These are phyloP conservation scores for Toxotes chatareus DNA, from an alignment of 2,113 vertebrate genomes.

Conservation along the genomic window DNA sequence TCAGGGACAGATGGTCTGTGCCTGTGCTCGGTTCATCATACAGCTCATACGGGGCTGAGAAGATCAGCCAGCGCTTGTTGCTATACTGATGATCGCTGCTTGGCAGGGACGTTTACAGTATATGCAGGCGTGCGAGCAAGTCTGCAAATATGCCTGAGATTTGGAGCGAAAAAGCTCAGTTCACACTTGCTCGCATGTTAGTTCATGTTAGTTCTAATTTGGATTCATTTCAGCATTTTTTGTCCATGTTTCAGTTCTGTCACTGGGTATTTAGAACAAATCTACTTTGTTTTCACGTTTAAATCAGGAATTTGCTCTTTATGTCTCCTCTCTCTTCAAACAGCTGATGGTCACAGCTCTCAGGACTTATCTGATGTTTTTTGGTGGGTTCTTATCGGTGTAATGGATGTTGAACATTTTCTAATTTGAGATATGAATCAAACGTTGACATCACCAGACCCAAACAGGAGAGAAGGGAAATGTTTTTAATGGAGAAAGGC, in stretches of 20 bases:
- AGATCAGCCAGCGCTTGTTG: slow-evolving; percentile 13
- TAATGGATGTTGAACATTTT: background rate
- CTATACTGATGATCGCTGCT: background rate
- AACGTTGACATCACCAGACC: background rate
- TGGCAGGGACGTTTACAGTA: background rate
- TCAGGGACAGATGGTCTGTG: slow-evolving; percentile 21
- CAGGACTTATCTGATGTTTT: background rate
- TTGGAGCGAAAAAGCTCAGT: too few species aligned
- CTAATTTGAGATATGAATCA: slow-evolving; percentile 3
- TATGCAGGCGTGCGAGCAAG: background rate
- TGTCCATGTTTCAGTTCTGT: background rate
- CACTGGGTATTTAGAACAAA: background rate
- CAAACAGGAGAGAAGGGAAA: background rate
- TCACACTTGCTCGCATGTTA: background rate
- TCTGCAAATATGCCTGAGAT: too few species aligned
- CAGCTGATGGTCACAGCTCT: background rate
- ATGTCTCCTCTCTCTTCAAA: background rate
- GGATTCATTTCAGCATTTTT: background rate
- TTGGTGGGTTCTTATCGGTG: background rate
- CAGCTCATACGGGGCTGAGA: background rate
- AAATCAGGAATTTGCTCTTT: background rate
- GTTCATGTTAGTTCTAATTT: too few species aligned
- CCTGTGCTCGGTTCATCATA: background rate
- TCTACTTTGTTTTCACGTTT: background rate
- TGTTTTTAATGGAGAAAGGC: background rate